These are phyloP conservation scores for Orthonychiurus folsomi DNA, from an alignment of 2,888 invertebrate genomes.

Conservation along the genomic window DNA sequence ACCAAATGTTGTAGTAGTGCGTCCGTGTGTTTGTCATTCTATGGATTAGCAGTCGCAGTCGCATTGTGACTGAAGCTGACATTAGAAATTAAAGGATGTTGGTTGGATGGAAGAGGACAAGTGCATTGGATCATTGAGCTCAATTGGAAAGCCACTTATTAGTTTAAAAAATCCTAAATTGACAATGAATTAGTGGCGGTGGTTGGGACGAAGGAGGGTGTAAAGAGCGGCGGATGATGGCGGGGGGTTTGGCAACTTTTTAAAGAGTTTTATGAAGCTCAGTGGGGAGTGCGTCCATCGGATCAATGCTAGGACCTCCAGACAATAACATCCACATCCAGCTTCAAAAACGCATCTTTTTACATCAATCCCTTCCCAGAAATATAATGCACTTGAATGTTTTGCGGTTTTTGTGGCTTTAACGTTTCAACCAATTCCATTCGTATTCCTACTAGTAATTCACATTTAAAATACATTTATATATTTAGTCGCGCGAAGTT, in stretches of 20 bases:
- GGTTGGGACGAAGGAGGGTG: slow-evolving; percentile 12
- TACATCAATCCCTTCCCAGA: too few relatives aligned
- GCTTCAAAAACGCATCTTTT: too few relatives aligned
- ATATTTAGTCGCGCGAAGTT: too few relatives aligned
- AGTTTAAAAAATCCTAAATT: slow-evolving; percentile 33
- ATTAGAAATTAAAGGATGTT: neutral
- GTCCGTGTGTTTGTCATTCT: neutral
- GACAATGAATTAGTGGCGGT: slow-evolving; percentile 30
- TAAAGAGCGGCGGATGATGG: neutral
- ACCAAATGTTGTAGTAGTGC: neutral
- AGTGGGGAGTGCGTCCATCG: neutral
- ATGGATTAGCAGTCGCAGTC: neutral
- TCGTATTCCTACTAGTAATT: too few relatives aligned
- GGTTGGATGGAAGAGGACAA: neutral
- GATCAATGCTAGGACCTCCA: too few relatives aligned
- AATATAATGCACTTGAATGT: too few relatives aligned
- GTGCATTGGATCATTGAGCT: slow-evolving; percentile 10
- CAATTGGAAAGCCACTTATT: slow-evolving; percentile 28
- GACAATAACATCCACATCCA: neutral
- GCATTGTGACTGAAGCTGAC: neutral
- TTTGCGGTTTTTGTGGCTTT: too few relatives aligned
- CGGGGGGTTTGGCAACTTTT: slow-evolving; percentile 11
- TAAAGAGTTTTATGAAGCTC: slow-evolving; percentile 13
- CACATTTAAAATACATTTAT: too few relatives aligned
- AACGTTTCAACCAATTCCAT: too few relatives aligned